Evolutionary conservation across 2,888 invertebrate genomes (phyloP).

Genomic region (Erebia aethiops): DNA sequence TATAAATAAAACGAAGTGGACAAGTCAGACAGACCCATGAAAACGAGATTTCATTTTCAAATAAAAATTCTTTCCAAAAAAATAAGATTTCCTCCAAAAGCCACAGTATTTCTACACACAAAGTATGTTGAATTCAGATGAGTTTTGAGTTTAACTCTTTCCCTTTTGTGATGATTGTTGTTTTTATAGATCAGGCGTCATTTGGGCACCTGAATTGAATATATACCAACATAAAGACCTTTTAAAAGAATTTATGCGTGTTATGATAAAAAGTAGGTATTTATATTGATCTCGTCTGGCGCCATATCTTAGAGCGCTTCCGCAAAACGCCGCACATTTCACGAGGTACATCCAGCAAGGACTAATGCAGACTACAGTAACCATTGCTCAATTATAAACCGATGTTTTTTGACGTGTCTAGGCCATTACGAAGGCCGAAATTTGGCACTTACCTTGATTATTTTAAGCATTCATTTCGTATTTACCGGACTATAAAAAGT

Average conservation of each 20-base stretch:
- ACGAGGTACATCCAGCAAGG: slow-evolving; percentile 37
- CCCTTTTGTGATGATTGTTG: no score
- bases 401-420: slow-evolving; percentile 64
- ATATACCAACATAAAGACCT: neutral
- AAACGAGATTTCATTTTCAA: no score
- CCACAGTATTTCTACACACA: no score
- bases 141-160: no score
- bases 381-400: slow-evolving; percentile 54
- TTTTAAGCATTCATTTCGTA: slow-evolving; percentile 61
- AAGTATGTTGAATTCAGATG: no score
- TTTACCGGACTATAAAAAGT: slow-evolving; percentile 55
- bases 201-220: no score
- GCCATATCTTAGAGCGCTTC: slow-evolving; percentile 26
- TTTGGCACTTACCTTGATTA: slow-evolving; percentile 60
- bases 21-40: no score
- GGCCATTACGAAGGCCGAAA: slow-evolving; percentile 61
- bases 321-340: slow-evolving; percentile 26
- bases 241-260: slow-evolving; percentile 5
- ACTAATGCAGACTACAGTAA: slow-evolving; percentile 36
- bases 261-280: slow-evolving; percentile 25
- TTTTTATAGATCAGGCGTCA: no score
- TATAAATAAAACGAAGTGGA: no score
- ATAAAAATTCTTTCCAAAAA: no score
- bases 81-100: no score
- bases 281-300: slow-evolving; percentile 30